Conservation (phyloP, 2,113 vertebrate species). For the Dicentrarchus labrax region DNA sequence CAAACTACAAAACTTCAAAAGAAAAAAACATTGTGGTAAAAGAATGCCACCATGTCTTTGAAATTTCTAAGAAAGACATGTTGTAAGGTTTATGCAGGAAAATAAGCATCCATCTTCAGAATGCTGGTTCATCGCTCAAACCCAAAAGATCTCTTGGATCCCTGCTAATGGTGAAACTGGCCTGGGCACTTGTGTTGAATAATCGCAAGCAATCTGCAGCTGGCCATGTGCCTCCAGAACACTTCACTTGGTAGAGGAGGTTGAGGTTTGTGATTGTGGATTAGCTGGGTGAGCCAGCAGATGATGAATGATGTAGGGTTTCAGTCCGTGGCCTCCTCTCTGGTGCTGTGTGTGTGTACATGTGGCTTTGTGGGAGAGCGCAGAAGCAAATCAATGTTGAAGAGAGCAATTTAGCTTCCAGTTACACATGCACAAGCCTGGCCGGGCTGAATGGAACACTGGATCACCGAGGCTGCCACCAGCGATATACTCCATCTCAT, state of each 20-base stretch:
- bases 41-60: constrained; percentile 32
- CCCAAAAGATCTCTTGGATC: constrained; percentile 52
- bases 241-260: constrained; percentile 56
- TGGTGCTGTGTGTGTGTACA: constrained; percentile 37
- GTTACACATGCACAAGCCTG: constrained; percentile 64
- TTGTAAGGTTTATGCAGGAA: constrained; percentile 50
- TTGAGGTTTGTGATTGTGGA: constrained; percentile 74
- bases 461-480: constrained; percentile 59
- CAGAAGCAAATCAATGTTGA: constrained; percentile 71
- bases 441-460: constrained; percentile 61
- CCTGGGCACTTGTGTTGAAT: constrained; percentile 48
- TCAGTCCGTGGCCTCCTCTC: constrained; percentile 52
- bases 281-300: constrained; percentile 64
- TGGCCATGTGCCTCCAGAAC: constrained; percentile 67
- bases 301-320: constrained; percentile 78
- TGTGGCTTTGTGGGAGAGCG: constrained; percentile 69
- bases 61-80: constrained; percentile 38
- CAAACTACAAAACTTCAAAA: constrained; percentile 53
- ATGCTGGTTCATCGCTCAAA: constrained; percentile 39
- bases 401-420: constrained; percentile 73
- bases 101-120: constrained; percentile 52
- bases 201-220: constrained; percentile 53
- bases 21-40: constrained; percentile 13
- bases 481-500: constrained; percentile 50
- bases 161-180: constrained; percentile 47